These are phyloP conservation scores for Gadus macrocephalus DNA, from an alignment of 2,113 vertebrate genomes.

Conservation along the genomic window DNA sequence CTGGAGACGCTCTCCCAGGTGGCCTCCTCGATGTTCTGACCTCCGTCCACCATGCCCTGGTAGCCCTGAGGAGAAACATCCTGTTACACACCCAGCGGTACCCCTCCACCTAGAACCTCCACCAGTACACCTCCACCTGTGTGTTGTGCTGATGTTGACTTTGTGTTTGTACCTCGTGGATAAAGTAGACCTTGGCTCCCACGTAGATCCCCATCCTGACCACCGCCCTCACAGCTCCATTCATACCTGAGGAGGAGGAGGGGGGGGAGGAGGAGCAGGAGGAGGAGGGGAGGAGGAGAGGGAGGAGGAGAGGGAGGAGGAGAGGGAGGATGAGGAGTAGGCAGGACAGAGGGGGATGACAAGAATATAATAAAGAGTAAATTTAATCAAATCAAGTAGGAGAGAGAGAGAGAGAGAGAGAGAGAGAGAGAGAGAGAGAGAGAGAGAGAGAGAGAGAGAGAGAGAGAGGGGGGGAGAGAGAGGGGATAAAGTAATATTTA, in stretches of 20 bases:
- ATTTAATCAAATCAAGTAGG: neutral
- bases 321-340: neutral
- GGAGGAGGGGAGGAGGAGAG: neutral
- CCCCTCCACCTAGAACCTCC: neutral
- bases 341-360: neutral
- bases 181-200: neutral
- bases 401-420: too few relatives aligned
- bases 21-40: slow-evolving; percentile 88
- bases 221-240: neutral
- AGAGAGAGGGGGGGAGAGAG: too few relatives aligned
- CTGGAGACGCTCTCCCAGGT: slow-evolving; percentile 95
- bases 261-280: neutral
- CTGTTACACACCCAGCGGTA: neutral
- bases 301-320: neutral
- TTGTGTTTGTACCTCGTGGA: neutral
- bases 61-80: slow-evolving; percentile 78
- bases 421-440: too few relatives aligned
- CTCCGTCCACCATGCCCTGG: slow-evolving; percentile 97
- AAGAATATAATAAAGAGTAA: neutral
- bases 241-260: neutral
- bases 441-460: too few relatives aligned
- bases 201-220: neutral
- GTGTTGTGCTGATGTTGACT: too few relatives aligned
- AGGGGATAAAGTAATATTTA: too few relatives aligned
- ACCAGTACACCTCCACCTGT: neutral